These are phyloP conservation scores for Larimichthys polyactis DNA, from an alignment of 2,113 vertebrate genomes.

Conservation along the genomic window DNA sequence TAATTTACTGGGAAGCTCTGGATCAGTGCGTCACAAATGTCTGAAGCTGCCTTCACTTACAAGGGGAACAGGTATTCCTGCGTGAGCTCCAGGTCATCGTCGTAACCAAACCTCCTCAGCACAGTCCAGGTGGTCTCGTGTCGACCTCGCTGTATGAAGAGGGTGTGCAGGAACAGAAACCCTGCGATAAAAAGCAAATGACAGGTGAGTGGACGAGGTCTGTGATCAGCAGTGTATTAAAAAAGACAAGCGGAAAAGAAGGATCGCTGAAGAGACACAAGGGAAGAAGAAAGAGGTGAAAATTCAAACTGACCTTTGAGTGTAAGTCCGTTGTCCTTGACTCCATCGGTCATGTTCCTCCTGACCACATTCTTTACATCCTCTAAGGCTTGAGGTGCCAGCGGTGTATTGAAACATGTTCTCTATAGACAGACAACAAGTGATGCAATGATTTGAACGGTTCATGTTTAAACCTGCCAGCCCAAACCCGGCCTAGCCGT, in stretches of 20 bases:
- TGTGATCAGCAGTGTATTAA: not conserved
- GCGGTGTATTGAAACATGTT: constrained; percentile 97
- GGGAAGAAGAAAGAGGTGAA: not conserved
- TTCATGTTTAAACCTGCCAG: not conserved
- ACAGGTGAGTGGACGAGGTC: not conserved
- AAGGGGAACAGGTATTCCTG: constrained; percentile 96
- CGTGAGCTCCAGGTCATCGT: constrained; percentile 95
- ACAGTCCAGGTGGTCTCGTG: constrained; percentile 99
- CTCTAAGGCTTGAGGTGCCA: constrained; percentile 97
- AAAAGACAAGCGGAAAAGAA: not conserved
- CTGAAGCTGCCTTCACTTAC: constrained; percentile 80
- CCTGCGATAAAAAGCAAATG: constrained; percentile 79
- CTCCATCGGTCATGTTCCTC: constrained; percentile 95
- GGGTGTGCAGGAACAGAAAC: constrained; percentile 98
- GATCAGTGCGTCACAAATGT: too few species aligned
- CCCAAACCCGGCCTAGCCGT: not conserved
- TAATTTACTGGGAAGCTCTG: not conserved
- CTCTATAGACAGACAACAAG: constrained; percentile 81
- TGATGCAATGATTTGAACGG: not conserved
- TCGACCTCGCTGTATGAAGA: constrained; percentile 97
- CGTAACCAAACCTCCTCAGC: constrained; percentile 95
- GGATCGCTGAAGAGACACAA: not conserved
- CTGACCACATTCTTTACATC: constrained; percentile 99
- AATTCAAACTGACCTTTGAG: constrained; percentile 88
- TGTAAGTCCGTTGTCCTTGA: constrained; percentile 94